A percentile compares a stretch with the other conserved stretches of the same genome.
Evolutionary conservation across 1,140 invertebrate genomes (phyloP).

Genomic region (Apis florea): DNA sequence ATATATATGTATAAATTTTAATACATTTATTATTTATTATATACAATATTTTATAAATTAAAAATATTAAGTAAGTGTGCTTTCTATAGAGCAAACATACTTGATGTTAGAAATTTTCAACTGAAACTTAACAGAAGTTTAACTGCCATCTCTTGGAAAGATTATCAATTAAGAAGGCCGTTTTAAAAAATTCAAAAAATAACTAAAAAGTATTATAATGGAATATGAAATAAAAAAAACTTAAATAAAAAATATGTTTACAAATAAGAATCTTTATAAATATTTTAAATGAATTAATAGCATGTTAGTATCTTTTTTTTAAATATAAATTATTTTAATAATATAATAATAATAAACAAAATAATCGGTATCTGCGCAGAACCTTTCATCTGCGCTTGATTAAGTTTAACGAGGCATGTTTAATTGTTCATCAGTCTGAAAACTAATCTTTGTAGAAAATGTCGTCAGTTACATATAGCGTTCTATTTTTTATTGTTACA

Average conservation of each 20-base stretch:
- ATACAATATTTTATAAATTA: background rate
- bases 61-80: background rate
- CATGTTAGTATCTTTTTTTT: rapidly evolving
- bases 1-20: background rate
- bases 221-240: background rate
- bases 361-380: constrained; percentile 55
- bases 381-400: constrained; percentile 52
- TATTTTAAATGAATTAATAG: background rate
- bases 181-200: constrained; percentile 5
- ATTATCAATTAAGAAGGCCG: constrained; percentile 13
- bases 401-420: constrained; percentile 58
- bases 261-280: background rate
- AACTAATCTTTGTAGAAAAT: constrained; percentile 57
- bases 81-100: background rate
- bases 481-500: constrained; percentile 20
- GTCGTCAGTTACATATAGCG: constrained; percentile 34
- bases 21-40: background rate
- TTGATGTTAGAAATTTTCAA: background rate
- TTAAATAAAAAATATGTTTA: too few species aligned
- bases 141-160: background rate
- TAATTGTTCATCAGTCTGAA: constrained; percentile 65
- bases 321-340: background rate
- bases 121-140: background rate
- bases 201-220: background rate
- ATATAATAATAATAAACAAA: background rate